Base-by-base conservation (phyloP, 2,888 invertebrate species). In the Hypsopygia costalis region DNA sequence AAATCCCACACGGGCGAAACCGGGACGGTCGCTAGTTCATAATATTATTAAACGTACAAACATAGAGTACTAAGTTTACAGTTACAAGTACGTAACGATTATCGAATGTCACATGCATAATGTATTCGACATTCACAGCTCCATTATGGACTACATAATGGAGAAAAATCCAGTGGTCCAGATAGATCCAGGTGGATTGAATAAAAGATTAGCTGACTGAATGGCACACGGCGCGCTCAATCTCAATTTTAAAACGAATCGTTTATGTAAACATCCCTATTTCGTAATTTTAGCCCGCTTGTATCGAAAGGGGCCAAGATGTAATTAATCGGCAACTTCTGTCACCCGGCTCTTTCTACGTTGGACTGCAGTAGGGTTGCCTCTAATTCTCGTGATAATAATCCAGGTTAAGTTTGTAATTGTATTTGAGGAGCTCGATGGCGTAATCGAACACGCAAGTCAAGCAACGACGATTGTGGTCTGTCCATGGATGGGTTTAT, bases 251-350 rank as follows among this genome's bases (percentile, higher is more conserved):
- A 16, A 32, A 38, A 32, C 10, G 31, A 16, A 21, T 34, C 34
- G 29, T 42, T 37, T 28, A 43, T 30, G 32, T 28, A 22, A 30
- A 43, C 59, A 60, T 52, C 56, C 54, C 59, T 59, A 47, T 60
- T 64, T 58, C 52, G 62, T 65, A 69, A 74, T 69, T 69, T 62
- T 56, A 55, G 58, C 49, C 55, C 62, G 69, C 70, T 64, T 65
- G 68, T 69, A 63, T 66, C 62, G 60, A 54, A 76, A 76, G 73
- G 79, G 79, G 72, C 66, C 75, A 75, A 72, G 74, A 70, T 68
- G 70, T 79, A 82, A 83, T 85, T 83, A 81, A 82, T 81, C 70
- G 76, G 57, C 58, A 75, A 78, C 76, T 80, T 82, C 75, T 82
- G 81, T 83, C 81, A 75, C 69, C 59, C 5, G n/a, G 12, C 59